Base-by-base conservation (phyloP, 2,113 vertebrate species). In the Periophthalmus modestus region DNA sequence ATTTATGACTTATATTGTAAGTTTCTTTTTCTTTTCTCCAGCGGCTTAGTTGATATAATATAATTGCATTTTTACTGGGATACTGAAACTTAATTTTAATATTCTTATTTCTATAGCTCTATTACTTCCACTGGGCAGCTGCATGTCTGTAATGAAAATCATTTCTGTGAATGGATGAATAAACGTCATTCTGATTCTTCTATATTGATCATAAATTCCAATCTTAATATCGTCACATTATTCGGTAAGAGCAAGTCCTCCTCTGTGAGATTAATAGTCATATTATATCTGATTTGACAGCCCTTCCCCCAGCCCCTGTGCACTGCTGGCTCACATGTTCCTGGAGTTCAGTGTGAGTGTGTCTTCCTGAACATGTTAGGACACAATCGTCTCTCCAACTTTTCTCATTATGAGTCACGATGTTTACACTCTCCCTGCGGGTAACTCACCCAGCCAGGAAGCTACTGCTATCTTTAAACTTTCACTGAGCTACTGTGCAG, bases 341-440 rank as follows among this genome's bases (percentile, higher is more conserved):
- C 58, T 61, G 13, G 58, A 62, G 59, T 62, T 34, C 15, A 62
- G 2, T 2, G 6, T 10, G 2, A 9, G 66, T 15, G 77, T 48
- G 18, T 0, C 72, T 81, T 83, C 71, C 52, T 14, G 52, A 28
- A 75, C 47, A 79, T 71, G 61, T 4, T 59, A 0, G 2, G 52
- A 16, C 10, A 63, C 43, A 79, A 5, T 62, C 2, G 9, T 14
- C 1, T 5, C 0, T 39, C 0, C 24, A 34, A 47, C 33, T 55
- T 48, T 47, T 24, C 24, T 72, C 48, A 71, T 39, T 36, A 24
- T 10, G 21, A 66, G 4, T 28, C 50, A 52, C 13, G 21, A 2
- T 67, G 15, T 14, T 57, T 52, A 7, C 55, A 19, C 21, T 66
- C 10, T 68, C 14, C 24, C 14, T 4, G 11, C 7, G 36, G 62